These are phyloP conservation scores for Mycteria americana DNA, from an alignment of 2,797 vertebrate species.

Conservation along the genomic window DNA sequence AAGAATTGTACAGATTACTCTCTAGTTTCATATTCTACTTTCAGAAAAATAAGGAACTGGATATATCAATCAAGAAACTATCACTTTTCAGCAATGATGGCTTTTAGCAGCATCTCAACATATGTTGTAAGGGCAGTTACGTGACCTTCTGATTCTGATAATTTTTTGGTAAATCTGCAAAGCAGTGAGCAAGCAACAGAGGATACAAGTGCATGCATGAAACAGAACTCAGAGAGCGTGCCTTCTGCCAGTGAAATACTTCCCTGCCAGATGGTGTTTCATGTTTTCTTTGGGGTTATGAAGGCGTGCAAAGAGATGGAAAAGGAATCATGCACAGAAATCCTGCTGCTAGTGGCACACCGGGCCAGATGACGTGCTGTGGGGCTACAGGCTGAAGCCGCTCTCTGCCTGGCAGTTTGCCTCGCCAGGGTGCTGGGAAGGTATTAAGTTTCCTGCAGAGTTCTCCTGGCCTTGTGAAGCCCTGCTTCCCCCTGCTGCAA, in stretches of 20 bases:
- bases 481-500: background rate
- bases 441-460: background rate
- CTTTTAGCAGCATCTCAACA: background rate
- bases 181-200: background rate
- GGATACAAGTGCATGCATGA: background rate
- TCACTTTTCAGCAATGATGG: background rate
- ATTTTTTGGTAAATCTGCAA: background rate
- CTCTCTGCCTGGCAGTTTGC: background rate
- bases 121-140: background rate
- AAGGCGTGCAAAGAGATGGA: background rate
- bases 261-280: background rate
- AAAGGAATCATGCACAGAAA: background rate
- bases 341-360: background rate
- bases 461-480: background rate
- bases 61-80: background rate
- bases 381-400: background rate
- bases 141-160: background rate
- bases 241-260: background rate
- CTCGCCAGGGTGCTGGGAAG: background rate
- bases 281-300: background rate
- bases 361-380: background rate
- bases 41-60: background rate
- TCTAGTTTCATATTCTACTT: background rate
- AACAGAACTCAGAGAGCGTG: background rate
- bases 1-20: background rate